These are phyloP conservation scores for Drosophila paranaensis DNA, from an alignment of 2,888 invertebrate species.

Conservation along the genomic window DNA sequence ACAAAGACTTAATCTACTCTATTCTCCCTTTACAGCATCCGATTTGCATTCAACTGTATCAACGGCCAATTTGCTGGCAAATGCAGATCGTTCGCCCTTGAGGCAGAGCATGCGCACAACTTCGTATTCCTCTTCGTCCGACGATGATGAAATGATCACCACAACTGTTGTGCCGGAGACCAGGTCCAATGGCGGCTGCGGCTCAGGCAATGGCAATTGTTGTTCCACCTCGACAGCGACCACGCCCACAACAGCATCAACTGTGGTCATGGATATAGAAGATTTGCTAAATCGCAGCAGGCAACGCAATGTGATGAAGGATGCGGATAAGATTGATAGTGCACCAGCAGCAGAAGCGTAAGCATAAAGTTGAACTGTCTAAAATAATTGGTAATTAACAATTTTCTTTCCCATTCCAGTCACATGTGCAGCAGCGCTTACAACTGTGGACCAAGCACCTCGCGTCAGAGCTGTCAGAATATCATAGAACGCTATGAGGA, in stretches of 20 bases:
- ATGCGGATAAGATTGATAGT: constrained; percentile 58
- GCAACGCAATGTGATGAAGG: constrained; percentile 46
- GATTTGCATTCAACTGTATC: constrained; percentile 82
- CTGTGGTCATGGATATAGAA: constrained; percentile 88
- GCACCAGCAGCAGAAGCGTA: constrained; percentile 58
- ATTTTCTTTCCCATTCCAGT: constrained; percentile 16
- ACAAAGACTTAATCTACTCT: neutral
- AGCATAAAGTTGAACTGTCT: neutral
- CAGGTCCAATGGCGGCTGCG: constrained; percentile 54
- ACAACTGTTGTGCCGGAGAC: constrained; percentile 49
- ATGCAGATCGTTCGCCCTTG: constrained; percentile 62
- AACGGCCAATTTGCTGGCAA: constrained; percentile 81
- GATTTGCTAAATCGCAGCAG: constrained; percentile 85
- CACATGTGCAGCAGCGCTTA: constrained; percentile 86
- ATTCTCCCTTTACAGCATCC: constrained; percentile 31
- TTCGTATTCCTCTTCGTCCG: constrained; percentile 83
- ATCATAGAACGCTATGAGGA: constrained; percentile 86
- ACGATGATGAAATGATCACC: constrained; percentile 82
- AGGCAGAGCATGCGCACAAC: constrained; percentile 74
- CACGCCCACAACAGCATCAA: constrained; percentile 77
- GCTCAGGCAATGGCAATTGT: constrained; percentile 80
- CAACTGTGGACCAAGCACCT: constrained; percentile 85
- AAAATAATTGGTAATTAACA: neutral
- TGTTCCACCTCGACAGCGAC: constrained; percentile 75
- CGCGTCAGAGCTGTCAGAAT: constrained; percentile 85